phyloP scores from a whole-genome alignment of 2,888 invertebrate genomes.

The Cancer borealis region DNA sequence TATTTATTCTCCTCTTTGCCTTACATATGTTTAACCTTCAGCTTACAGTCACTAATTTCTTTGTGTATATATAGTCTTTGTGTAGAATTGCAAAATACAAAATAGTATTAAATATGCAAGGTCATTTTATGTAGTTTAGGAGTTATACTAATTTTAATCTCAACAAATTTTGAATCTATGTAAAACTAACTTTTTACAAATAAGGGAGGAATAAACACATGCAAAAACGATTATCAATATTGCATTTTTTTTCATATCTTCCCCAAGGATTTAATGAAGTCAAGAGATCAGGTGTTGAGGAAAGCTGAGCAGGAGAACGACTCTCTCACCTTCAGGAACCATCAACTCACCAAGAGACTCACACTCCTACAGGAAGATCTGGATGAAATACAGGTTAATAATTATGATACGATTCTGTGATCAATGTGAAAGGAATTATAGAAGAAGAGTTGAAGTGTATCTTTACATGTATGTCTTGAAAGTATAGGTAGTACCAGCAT shows the following conservation, averaged over 20 bases:
- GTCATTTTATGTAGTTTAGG: too few relatives aligned
- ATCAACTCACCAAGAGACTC: conserved; percentile 94
- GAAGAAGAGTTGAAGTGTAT: neutral
- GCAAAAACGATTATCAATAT: neutral
- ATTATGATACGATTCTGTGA: neutral
- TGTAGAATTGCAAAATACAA: too few relatives aligned
- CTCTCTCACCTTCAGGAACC: conserved; percentile 94
- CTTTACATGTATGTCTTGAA: too few relatives aligned
- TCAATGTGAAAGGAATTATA: neutral
- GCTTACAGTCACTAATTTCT: too few relatives aligned
- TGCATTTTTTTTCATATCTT: neutral
- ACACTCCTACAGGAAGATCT: conserved; percentile 95
- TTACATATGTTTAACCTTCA: too few relatives aligned
- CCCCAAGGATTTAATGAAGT: conserved; percentile 86
- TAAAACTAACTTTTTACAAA: too few relatives aligned
- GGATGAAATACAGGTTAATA: conserved; percentile 82
- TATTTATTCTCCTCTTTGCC: neutral
- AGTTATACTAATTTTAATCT: too few relatives aligned
- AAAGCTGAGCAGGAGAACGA: conserved; percentile 95
- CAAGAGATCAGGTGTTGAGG: conserved; percentile 90
- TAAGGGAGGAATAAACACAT: neutral
- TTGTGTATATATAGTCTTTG: too few relatives aligned
- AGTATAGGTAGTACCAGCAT: too few relatives aligned
- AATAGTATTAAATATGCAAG: too few relatives aligned
- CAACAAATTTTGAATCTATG: too few relatives aligned